These are phyloP conservation scores for Chaetops frenatus DNA, from an alignment of 2,113 vertebrate genomes.

Conservation along the genomic window DNA sequence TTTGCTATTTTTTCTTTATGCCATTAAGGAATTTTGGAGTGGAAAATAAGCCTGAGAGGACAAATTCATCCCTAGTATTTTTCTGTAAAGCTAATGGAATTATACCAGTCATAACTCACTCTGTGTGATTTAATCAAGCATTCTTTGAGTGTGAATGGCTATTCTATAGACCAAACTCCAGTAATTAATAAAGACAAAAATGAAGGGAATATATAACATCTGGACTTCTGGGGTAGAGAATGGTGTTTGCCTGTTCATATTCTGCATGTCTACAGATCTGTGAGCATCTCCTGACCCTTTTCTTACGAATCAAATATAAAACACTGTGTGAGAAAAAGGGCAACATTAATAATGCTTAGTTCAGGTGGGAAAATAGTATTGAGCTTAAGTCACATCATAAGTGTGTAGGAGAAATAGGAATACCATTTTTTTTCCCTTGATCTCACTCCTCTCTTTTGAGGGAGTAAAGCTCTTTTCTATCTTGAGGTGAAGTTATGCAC, in stretches of 20 bases:
- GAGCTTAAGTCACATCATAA: background rate
- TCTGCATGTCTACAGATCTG: background rate
- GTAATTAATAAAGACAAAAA: background rate
- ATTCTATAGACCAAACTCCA: background rate
- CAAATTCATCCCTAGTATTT: background rate
- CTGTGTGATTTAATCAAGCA: background rate
- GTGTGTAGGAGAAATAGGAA: background rate
- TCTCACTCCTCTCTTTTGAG: background rate
- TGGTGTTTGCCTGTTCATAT: background rate
- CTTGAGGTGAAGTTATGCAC: background rate
- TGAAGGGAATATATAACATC: background rate
- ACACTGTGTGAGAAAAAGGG: background rate
- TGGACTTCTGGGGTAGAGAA: background rate
- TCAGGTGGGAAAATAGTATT: background rate
- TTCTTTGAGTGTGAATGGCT: background rate
- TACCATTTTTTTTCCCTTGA: background rate
- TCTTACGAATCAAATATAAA: background rate
- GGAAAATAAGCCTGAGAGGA: conserved; percentile 18
- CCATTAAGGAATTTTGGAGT: conserved; percentile 60
- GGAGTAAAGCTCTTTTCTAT: background rate
- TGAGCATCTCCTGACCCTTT: background rate
- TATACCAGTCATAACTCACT: background rate
- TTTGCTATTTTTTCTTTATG: conserved; percentile 3
- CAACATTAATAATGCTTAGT: background rate
- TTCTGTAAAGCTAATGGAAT: conserved; percentile 17